Evolutionary conservation across 2,888 invertebrate species (phyloP).

Genomic region (Abscondita cerata): DNA sequence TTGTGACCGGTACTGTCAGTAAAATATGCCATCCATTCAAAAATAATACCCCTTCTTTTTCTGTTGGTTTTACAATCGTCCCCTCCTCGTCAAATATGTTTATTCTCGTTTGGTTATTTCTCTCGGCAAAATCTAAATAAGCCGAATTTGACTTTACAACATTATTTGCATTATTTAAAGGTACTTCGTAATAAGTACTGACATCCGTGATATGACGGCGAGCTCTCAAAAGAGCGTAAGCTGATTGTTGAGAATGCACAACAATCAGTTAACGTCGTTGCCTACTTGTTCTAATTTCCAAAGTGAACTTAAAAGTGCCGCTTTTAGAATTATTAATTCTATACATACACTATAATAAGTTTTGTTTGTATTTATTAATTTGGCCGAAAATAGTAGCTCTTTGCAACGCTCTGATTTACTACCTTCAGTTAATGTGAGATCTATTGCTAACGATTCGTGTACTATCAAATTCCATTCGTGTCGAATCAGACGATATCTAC

Average conservation of each 20-base stretch:
- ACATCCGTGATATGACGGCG: conserved; percentile 47
- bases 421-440: conserved; percentile 60
- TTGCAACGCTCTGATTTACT: conserved; percentile 58
- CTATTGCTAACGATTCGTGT: conserved; percentile 66
- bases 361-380: conserved; percentile 73
- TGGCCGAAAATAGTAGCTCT: conserved; percentile 71
- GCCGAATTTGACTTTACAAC: conserved; percentile 51
- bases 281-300: conserved; percentile 61
- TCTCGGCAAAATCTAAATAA: conserved; percentile 60
- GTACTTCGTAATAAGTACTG: conserved; percentile 54
- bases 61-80: conserved; percentile 16
- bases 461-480: conserved; percentile 71
- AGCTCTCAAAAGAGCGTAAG: conserved; percentile 62
- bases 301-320: conserved; percentile 66
- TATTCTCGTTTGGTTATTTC: conserved; percentile 52
- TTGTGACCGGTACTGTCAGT: conserved; percentile 63
- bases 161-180: conserved; percentile 46
- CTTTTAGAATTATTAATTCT: conserved; percentile 65
- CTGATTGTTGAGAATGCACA: conserved; percentile 60
- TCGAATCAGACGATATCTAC: conserved; percentile 67
- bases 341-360: conserved; percentile 66
- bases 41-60: conserved; percentile 51
- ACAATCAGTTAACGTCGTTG: conserved; percentile 6
- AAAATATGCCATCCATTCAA: conserved; percentile 56
- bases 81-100: conserved; percentile 49